Percentiles rank a stretch among this genome's conserved stretches.
Conservation (phyloP, 37 sponge, comb jelly and placozoan species). For the Lycopodina hypogea region DNA sequence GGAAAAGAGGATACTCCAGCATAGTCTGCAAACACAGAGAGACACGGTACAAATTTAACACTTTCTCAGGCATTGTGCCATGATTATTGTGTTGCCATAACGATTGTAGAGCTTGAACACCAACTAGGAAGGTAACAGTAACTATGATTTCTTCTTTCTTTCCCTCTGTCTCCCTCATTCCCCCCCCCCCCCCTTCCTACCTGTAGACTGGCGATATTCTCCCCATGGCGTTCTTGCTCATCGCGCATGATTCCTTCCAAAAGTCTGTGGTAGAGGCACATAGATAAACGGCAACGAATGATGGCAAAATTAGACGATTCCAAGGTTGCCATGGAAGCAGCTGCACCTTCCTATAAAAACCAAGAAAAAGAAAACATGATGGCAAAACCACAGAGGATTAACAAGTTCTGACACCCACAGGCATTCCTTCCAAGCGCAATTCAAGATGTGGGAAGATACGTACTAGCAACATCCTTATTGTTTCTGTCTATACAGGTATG, state of each 20-base stretch:
- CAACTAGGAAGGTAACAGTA: too few species aligned
- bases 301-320: constrained; percentile 40
- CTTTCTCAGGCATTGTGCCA: too few species aligned
- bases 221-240: constrained; percentile 43
- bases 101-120: too few species aligned
- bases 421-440: too few species aligned
- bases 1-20: constrained; percentile 69
- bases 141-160: neutral
- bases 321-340: constrained; percentile 7
- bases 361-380: neutral
- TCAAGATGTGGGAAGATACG: neutral
- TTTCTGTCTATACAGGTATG: neutral
- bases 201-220: constrained; percentile 28
- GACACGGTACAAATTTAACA: neutral
- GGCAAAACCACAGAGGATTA: too few species aligned
- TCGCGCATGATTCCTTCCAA: constrained; percentile 44
- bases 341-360: neutral
- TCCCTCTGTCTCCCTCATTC: neutral
- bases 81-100: too few species aligned
- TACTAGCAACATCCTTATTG: neutral
- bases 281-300: constrained; percentile 26
- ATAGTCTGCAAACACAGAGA: constrained; percentile 48
- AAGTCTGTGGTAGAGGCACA: constrained; percentile 63
- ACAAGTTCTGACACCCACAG: too few species aligned
- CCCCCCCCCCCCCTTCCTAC: neutral